Base-by-base conservation (phyloP, 2,113 vertebrate species). In the Propithecus coquereli region DNA sequence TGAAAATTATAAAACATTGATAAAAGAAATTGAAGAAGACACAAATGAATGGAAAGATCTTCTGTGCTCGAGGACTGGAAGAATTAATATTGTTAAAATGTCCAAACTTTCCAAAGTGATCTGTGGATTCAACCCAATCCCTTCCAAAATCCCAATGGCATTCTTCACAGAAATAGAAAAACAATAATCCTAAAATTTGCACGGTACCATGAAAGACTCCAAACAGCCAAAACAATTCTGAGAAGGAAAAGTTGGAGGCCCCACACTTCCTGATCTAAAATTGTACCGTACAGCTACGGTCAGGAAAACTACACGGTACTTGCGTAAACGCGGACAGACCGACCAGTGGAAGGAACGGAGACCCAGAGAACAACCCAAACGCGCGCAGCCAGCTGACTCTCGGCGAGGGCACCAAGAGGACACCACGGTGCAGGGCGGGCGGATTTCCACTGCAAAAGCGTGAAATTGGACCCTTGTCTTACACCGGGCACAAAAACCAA, bases 381-480 rank as follows among this genome's bases (percentile, higher is more conserved):
- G 7, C 1, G 1, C 8, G 34, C 32, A 9, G 11, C 12, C 5
- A 3, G 34, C 47, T 52, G 7, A 2, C 20, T 50, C 52, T 12
- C 22, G 11, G 2, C 47, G 23, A 32, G 73, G 25, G 25, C 27
- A 50, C 4, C 9, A 77, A 20, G 45, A 50, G 8, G 17, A 27
- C 40, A 30, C 6, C 13, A 27, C 2, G 2, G 30, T 34, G 47
- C 2, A 50, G 45, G 74, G 45, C 32, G 50, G 32, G 20, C 16
- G 40, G 30, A 76, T 76, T 50, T 50, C 30, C 45, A 6, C 17
- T 11, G 7, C 17, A 50, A 32, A 34, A 11, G 27, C 47, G 20
- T 50, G 30, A 34, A 74, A 34, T 34, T 1, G 8, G 74, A 76
- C 45, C 2, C 73, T 76, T 50, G 20, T 10, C 74, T 76, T 34